Base-by-base conservation (phyloP, 2,113 vertebrate species). In the Micronycteris hirsuta region DNA sequence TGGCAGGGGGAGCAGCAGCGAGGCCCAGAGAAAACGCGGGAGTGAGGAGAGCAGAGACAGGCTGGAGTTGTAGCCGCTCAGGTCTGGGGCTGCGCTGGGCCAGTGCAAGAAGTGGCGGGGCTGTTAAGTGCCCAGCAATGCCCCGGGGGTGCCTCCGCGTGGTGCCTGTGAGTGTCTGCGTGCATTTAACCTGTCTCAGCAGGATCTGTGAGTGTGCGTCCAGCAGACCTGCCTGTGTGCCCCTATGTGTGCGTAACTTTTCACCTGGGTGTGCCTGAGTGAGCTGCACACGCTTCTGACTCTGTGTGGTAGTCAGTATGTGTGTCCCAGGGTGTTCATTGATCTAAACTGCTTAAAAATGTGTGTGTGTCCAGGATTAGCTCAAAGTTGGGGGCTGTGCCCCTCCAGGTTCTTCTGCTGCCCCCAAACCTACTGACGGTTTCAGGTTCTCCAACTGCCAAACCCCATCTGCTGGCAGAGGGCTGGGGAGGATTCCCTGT, bases 41-140 rank as follows among this genome's bases (percentile, higher is more conserved):
- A 68, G 33, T 4, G 2, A 6, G 71, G 41, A 33, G 0, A 11
- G 0, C 24, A 38, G 43, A 70, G 33, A 22, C 14, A 0, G 11
- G 20, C 4, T 0, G 11, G 17, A 81, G 73, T 10, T 26, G 52
- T 9, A 47, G 31, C 33, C 0, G 0, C 2, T 0, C 5, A 0
- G 1, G 41, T n/a, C 43, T n/a, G 33, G 10, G 67, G n/a, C 47
- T n/a, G 26, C 13, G 2, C 5, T 0, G 2, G 22, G 16, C 45
- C 2, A 61, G 19, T 24, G 31, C 10, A 11, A n/a, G 41, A 47
- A 7, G 49, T 16, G n/a, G n/a, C n/a, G 14, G 4, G 65, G 26
- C 74, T 73, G 15, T 12, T 6, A 12, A 4, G 76, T 24, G 47
- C 49, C 9, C 19, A 76, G 70, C 28, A 10, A 47, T 19, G 63